phyloP scores from a whole-genome alignment of 2,797 vertebrate species.

The Pagetopsis macropterus region DNA sequence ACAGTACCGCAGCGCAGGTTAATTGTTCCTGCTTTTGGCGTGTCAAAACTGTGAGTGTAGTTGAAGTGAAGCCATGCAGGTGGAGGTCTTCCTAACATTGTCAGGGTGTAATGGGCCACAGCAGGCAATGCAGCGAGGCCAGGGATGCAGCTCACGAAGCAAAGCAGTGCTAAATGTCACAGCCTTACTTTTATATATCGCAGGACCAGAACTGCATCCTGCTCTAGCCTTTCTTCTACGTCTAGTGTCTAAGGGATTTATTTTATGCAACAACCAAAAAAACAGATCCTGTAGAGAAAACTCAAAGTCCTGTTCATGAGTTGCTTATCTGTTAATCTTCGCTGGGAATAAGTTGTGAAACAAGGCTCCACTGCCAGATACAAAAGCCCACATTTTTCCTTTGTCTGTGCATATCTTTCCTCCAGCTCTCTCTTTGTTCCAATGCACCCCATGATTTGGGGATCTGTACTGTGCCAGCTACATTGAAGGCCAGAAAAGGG shows the following conservation, averaged over 20 bases:
- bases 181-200: constrained; percentile 31
- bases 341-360: constrained; percentile 16
- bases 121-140: constrained; percentile 52
- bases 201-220: constrained; percentile 13
- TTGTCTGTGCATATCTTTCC: not conserved
- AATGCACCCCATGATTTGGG: constrained; percentile 6
- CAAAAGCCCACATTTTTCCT: constrained; percentile 7
- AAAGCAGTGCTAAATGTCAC: constrained; percentile 50
- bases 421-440: constrained; percentile 31
- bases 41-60: constrained; percentile 44
- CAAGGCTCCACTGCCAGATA: constrained; percentile 13
- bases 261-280: constrained; percentile 27
- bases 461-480: constrained; percentile 27
- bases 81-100: constrained; percentile 41
- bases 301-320: not conserved
- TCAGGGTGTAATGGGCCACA: constrained; percentile 62
- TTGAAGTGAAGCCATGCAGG: constrained; percentile 51
- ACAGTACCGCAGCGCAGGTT: constrained; percentile 57
- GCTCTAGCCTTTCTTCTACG: constrained; percentile 12
- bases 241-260: constrained; percentile 27
- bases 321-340: constrained; percentile 16
- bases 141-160: constrained; percentile 36
- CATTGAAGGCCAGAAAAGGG: constrained; percentile 49
- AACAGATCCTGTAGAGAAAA: not conserved
- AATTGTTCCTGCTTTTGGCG: constrained; percentile 54